Base-by-base conservation (phyloP, 2,113 vertebrate species). In the Naja naja region DNA sequence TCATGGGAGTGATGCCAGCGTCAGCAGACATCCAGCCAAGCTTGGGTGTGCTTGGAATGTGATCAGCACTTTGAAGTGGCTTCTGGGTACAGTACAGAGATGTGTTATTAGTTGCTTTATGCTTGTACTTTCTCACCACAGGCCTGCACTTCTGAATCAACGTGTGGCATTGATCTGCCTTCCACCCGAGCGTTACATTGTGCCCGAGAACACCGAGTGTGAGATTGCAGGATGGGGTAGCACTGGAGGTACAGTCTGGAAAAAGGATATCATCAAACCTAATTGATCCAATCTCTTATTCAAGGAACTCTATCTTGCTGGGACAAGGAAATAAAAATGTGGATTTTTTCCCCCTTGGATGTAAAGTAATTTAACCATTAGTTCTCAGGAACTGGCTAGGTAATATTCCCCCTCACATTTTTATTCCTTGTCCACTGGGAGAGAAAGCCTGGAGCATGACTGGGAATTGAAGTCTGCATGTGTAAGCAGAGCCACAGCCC, bases 191-290 rank as follows among this genome's bases (percentile, higher is more conserved):
- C 97, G 97, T 89, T 99, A 98, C 58, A 96, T 99, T 0, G 99
- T 99, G 49, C 97, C 98, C 0, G 97, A 97, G 0, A 96, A 94
- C 49, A 99, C 98, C 0, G 0, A 45, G 52, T 99, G 99, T 5
- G 99, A 99, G 97, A 99, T 99, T 0, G 98, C 99, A 0, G 99
- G 99, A 91, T 99, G 99, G 99, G 99, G 99, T 3, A 99, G 99
- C 92, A 99, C 99, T 10, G 97, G 96, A 98, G 99, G 99, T 98
- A 97, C 53, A 53, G 1, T 27, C 30, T 43, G 10, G 23, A 56
- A 9, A 69, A 91, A 74, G 27, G 52, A 81, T 22, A 20, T 81
- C 47, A 49, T 49, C 5, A 34, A 43, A 18, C 0, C 34, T 5
- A 39, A 9, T 39, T 81, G 18, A 34, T 9, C 74, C 74, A 39